Conservation (phyloP, 1,140 invertebrate species). For the Drosophila tropicalis region DNA sequence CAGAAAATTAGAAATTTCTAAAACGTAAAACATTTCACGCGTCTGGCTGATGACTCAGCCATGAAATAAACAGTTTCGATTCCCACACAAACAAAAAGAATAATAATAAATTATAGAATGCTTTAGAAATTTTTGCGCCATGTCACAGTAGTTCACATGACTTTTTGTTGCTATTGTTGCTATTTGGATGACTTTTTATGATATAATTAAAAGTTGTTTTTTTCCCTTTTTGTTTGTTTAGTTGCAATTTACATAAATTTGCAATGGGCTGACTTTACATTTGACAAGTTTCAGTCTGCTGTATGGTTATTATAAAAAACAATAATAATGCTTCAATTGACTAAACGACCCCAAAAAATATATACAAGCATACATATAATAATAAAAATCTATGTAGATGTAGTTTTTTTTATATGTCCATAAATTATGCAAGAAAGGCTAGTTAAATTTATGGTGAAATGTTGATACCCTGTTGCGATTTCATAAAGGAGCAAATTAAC, state of each 20-base stretch:
- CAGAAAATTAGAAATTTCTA: conserved; percentile 39
- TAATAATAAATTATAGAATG: neutral
- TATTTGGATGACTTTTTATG: neutral
- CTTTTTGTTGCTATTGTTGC: conserved; percentile 22
- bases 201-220: conserved; percentile 51
- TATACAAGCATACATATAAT: no score
- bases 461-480: neutral
- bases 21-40: conserved; percentile 57
- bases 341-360: conserved; percentile 32
- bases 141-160: conserved; percentile 24
- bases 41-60: conserved; percentile 52
- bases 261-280: conserved; percentile 24
- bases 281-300: conserved; percentile 8
- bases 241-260: conserved; percentile 66
- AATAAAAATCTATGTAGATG: conserved; percentile 6
- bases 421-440: conserved; percentile 2
- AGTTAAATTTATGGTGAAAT: neutral
- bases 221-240: conserved; percentile 20
- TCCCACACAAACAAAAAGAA: neutral
- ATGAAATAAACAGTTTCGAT: conserved; percentile 35
- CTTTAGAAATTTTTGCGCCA: conserved; percentile 17
- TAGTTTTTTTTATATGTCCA: neutral
- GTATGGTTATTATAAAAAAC: conserved; percentile 21
- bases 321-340: conserved; percentile 10
- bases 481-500: neutral